Evolutionary conservation across 2,797 vertebrate genomes (phyloP), one percentile per base, ranked within the genome.

Genomic region (Aplochiton taeniatus): DNA sequence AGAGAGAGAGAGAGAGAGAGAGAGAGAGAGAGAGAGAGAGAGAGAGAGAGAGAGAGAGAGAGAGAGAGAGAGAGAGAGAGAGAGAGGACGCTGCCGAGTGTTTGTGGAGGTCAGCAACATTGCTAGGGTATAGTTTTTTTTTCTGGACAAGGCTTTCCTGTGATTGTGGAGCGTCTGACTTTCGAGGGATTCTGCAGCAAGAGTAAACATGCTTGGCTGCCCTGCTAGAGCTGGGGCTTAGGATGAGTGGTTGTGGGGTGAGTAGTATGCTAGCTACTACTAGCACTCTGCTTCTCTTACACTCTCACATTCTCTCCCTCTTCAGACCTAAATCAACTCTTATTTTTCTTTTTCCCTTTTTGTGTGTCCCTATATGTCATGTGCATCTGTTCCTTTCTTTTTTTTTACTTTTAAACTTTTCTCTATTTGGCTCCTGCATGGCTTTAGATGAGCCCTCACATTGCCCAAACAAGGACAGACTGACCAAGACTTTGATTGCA

Each of bases 391-490:
- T 47, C 68, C 44, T 16, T 47, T 53, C 19, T 17, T 6, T 51
- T 11, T 44, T 42, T 53, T 66, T 58, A n/a, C 52, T 42, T 19
- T 41, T 19, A 75, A 79, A 74, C 68, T 68, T 76, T 7, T 59
- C 11, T 60, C 44, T 53, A n/a, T 61, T 14, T 20, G n/a, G n/a
- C n/a, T n/a, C n/a, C n/a, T n/a, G n/a, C n/a, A n/a, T n/a, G n/a
- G n/a, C n/a, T n/a, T n/a, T n/a, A n/a, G n/a, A n/a, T n/a, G n/a
- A n/a, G n/a, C n/a, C n/a, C n/a, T n/a, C n/a, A 72, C 71, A 64
- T 88, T 89, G 85, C 83, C 90, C 88, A 89, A 91, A 91, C 81
- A 90, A 89, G 90, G 89, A 81, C 61, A 75, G 75, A 71, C 64
- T 77, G 72, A 56, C 79, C 62, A 65, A 67, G 74, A 71, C 67